Evolutionary conservation across 2,113 vertebrate genomes (phyloP).

Genomic region (Tragulus kanchil): DNA sequence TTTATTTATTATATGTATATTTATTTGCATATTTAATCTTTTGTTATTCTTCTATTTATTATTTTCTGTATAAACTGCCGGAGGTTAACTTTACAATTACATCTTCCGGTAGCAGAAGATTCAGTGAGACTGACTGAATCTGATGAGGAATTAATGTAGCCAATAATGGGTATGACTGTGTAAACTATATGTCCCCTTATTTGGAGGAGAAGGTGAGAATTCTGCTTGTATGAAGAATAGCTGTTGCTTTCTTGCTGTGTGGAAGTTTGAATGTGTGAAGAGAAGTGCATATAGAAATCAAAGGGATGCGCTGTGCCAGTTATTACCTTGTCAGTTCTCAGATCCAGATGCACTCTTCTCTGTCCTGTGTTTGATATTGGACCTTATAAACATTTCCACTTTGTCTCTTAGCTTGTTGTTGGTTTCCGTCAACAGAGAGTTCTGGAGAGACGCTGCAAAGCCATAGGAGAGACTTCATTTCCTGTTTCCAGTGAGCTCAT

Average conservation of each 20-base stretch:
- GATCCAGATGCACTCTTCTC: background rate
- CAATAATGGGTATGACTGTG: background rate
- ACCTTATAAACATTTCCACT: background rate
- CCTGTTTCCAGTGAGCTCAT: background rate
- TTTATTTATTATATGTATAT: background rate
- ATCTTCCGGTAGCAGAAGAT: background rate
- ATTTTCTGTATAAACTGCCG: constrained; percentile 13
- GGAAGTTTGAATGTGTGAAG: background rate
- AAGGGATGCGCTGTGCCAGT: background rate
- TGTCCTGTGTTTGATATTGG: background rate
- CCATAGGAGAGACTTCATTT: background rate
- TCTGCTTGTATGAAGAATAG: background rate
- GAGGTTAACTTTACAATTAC: constrained; percentile 14
- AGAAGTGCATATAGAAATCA: background rate
- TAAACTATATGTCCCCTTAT: background rate
- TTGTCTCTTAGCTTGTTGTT: background rate
- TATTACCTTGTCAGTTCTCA: constrained; percentile 19
- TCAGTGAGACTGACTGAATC: background rate
- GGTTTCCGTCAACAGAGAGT: background rate
- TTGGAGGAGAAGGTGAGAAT: background rate
- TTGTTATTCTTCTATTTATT: background rate
- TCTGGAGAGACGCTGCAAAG: background rate
- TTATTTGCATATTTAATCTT: constrained; percentile 31
- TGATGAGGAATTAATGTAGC: background rate
- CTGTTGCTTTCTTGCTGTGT: constrained; percentile 1